Percentiles rank a stretch among this genome's conserved stretches.
Evolutionary conservation across 2,797 vertebrate genomes (phyloP).

Genomic region (Vespertilio murinus): DNA sequence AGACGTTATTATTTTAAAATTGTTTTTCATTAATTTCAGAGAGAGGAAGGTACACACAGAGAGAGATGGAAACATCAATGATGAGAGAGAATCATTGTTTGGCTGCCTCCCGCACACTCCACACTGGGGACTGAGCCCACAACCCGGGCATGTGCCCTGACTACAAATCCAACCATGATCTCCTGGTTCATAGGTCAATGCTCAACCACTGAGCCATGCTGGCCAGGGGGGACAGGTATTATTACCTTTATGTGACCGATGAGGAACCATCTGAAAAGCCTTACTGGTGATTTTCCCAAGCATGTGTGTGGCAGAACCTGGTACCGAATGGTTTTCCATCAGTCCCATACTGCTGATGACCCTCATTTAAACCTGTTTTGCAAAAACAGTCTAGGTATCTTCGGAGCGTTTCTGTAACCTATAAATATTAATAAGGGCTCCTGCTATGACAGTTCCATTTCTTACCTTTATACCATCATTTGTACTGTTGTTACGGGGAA

Average conservation of each 20-base stretch:
- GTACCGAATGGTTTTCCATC: background rate
- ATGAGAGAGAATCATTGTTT: too few relatives aligned
- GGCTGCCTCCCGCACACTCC: too few relatives aligned
- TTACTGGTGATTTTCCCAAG: background rate
- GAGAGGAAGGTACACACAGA: too few relatives aligned
- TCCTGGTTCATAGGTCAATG: too few relatives aligned
- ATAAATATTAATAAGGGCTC: background rate
- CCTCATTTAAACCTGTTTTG: background rate
- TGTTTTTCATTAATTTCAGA: too few relatives aligned
- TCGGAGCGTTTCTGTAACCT: background rate
- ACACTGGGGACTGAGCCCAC: too few relatives aligned
- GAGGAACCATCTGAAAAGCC: background rate
- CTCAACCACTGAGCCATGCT: too few relatives aligned
- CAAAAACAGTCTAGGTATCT: background rate
- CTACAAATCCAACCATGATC: too few relatives aligned
- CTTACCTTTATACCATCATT: background rate
- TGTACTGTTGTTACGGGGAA: background rate
- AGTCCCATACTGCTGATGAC: background rate
- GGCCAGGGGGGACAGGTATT: background rate
- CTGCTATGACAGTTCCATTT: background rate
- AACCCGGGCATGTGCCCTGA: too few relatives aligned
- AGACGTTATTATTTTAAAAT: background rate
- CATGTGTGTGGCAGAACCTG: background rate
- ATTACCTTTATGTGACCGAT: background rate
- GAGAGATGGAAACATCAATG: too few relatives aligned